phyloP scores from a whole-genome alignment of 2,797 vertebrate genomes.

The Sitta carolinensis region DNA sequence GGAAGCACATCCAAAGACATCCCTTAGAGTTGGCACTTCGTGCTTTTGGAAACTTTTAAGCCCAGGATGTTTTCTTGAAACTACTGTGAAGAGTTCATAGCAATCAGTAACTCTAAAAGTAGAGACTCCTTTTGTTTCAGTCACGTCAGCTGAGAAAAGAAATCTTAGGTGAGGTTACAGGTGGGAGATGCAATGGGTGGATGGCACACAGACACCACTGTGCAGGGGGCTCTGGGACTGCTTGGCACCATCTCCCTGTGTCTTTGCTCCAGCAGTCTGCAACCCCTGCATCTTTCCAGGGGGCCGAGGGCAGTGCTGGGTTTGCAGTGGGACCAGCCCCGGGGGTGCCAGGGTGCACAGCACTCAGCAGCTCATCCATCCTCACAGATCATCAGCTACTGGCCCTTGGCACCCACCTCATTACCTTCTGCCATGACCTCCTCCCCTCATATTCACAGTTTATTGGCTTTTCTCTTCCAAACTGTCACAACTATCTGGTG shows the following conservation, averaged over 20 bases:
- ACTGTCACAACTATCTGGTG: background rate
- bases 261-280: background rate
- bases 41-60: conserved; percentile 9
- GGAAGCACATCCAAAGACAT: background rate
- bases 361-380: background rate
- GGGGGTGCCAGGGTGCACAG: background rate
- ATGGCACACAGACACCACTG: background rate
- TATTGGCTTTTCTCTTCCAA: background rate
- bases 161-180: background rate
- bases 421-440: background rate
- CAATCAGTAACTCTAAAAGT: background rate
- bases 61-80: background rate
- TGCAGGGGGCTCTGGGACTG: background rate
- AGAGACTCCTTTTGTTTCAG: background rate
- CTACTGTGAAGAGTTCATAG: background rate
- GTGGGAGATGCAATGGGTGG: background rate
- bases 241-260: background rate
- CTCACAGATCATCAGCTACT: background rate
- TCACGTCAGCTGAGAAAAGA: background rate
- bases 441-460: background rate
- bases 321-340: background rate
- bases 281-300: background rate
- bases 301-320: background rate
- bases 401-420: background rate
- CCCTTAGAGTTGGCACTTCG: background rate